Base-by-base conservation (phyloP, 2,888 invertebrate genomes). In the Cotesia congregata region DNA sequence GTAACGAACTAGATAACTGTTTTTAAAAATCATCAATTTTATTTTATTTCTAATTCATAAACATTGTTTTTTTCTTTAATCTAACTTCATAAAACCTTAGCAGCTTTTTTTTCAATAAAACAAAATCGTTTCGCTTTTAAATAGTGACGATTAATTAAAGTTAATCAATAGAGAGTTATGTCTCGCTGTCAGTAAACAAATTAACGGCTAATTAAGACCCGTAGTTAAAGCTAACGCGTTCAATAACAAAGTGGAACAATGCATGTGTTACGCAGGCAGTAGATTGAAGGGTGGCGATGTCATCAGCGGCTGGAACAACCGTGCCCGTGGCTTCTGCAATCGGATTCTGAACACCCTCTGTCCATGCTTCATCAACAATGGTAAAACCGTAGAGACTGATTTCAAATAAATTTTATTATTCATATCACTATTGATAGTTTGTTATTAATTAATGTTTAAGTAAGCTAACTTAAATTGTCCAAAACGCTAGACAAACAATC, bases 311-410 rank as follows among this genome's bases (percentile, higher is more conserved):
- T 90, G 90, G 90, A 90, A 89, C 84, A 86, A 87, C 83, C 87
- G 90, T 79, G 90, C 89, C 77, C 87, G 90, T 77, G 89, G 89
- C 78, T 89, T 90, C 86, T 89, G 89, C 86, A 88, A 86, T 83
- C 89, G 89, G 83, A 84, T 89, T 81, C 83, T 89, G 83, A 89
- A 89, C 83, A 87, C 87, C 76, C 85, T 89, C 77, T 89, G 88
- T 77, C 89, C 89, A 67, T 89, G 89, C 85, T 88, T 89, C 86
- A 86, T 86, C 83, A 87, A 86, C 83, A 88, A 88, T 87, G 89
- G 89, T 89, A 89, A 89, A 77, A 89, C 88, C 87, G 81, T 86
- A 86, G 85, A 86, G 77, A 77, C 81, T 82, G 82, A 83, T 80
- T 79, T 39, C 5, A 50, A 12, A 20, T 65, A 65, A 65, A 65